Evolutionary conservation across 2,888 invertebrate species (phyloP), one percentile per base, ranked within the genome.

Genomic region (Plebejus argus): DNA sequence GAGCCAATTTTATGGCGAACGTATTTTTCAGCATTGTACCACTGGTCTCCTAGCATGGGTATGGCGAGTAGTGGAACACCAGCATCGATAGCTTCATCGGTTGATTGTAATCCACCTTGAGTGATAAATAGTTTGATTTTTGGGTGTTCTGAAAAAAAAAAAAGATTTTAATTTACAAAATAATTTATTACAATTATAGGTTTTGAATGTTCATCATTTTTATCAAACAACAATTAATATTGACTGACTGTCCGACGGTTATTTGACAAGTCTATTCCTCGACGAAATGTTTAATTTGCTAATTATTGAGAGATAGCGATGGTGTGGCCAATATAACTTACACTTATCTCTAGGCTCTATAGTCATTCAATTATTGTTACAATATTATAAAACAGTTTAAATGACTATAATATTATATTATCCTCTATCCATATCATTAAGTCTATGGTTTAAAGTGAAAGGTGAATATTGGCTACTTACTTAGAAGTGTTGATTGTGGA

Each of bases 1-100:
- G 85, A 28, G 1, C 90, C 91, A 70, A 89, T 86, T 23, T 84
- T 84, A 56, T 84, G 79, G 78, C 79, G 76, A 0, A 82, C 82
- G 76, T 85, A 87, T 81, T 82, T 85, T 81, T 85, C 86, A 0
- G 85, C 87, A 77, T 91, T 91, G n/a, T 81, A 85, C 80, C 85
- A 87, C 79, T 92, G 91, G 80, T 94, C 93, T 0, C 84, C 88
- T 23, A 88, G 79, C 81, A 90, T 88, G 1, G 91, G 91, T 15
- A 92, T 82, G 5, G 85, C 90, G n/a, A 91, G 80, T 4, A 92
- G 78, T 1, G 91, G 90, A 0, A 90, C 88, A 45, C 86, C 86
- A 12, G 88, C 87, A 70, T 80, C 79, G n/a, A 92, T 87, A 0
- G 91, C 86, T 82, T 92, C 91, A 76, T 91, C 90, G 0, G 90